These are phyloP conservation scores for Triplophysa dalaica DNA, from an alignment of 2,113 vertebrate species.

Conservation along the genomic window DNA sequence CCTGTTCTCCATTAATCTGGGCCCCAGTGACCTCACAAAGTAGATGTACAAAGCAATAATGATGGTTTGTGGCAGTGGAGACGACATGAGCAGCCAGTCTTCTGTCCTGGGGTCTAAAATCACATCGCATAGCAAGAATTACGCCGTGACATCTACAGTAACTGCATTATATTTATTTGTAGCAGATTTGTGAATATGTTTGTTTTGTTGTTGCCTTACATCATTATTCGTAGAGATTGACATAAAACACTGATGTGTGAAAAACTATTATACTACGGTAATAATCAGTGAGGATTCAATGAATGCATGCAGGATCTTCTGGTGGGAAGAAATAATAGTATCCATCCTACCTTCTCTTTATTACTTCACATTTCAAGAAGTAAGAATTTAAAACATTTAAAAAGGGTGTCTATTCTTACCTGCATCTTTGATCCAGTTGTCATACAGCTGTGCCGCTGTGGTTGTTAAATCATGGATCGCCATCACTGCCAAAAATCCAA, in stretches of 20 bases:
- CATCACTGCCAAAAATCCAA: constrained; percentile 74
- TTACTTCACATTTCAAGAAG: too few relatives aligned
- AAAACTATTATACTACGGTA: too few relatives aligned
- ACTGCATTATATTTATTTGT: neutral
- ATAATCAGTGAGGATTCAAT: too few relatives aligned
- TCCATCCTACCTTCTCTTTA: too few relatives aligned
- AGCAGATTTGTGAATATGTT: too few relatives aligned
- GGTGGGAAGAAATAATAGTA: too few relatives aligned
- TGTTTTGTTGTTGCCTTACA: too few relatives aligned
- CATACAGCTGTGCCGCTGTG: constrained; percentile 81
- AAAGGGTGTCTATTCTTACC: constrained; percentile 66
- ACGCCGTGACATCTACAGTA: neutral
- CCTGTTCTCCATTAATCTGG: constrained; percentile 93
- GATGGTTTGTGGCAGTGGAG: constrained; percentile 85
- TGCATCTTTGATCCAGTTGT: constrained; percentile 86
- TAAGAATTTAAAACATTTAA: neutral
- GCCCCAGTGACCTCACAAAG: constrained; percentile 89
- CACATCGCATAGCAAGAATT: neutral
- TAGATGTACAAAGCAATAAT: constrained; percentile 86
- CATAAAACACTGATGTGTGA: too few relatives aligned
- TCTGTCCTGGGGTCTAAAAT: constrained; percentile 83
- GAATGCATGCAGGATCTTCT: too few relatives aligned
- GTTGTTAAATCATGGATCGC: constrained; percentile 81
- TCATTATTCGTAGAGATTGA: too few relatives aligned
- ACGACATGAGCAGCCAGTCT: constrained; percentile 90